Percentiles rank a stretch among this genome's conserved stretches.
Evolutionary conservation across 2,888 invertebrate species (phyloP).

Genomic region (Limnephilus auricula): DNA sequence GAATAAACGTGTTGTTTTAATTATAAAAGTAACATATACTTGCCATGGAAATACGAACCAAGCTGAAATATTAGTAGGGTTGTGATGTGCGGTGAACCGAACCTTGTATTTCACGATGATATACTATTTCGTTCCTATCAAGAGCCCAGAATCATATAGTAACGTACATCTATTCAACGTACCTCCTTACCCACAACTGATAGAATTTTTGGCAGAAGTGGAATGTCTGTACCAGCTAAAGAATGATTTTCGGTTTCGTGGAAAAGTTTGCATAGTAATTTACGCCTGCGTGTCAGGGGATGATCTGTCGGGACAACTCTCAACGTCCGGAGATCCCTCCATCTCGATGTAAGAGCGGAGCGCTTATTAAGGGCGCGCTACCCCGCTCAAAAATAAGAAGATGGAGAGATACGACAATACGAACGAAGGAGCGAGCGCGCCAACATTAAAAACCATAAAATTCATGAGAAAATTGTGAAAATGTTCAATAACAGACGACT

Average conservation of each 20-base stretch:
- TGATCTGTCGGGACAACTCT: not conserved
- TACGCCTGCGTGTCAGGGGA: not conserved
- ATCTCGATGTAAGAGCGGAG: not conserved
- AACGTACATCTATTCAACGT: not conserved
- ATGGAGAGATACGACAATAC: no score
- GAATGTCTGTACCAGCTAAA: not conserved
- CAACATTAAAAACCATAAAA: no score
- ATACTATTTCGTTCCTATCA: not conserved
- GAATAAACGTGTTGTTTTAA: no score
- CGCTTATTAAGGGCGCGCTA: no score
- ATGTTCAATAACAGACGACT: no score
- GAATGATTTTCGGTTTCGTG: not conserved
- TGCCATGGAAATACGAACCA: no score
- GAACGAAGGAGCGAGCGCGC: no score
- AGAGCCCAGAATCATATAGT: not conserved
- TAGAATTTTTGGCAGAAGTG: not conserved
- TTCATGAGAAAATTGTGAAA: no score
- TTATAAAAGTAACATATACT: no score
- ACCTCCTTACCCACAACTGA: not conserved
- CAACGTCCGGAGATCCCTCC: constrained; percentile 20
- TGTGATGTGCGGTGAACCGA: not conserved
- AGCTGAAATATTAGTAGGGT: not conserved
- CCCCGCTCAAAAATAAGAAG: no score
- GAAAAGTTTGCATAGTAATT: constrained; percentile 12
- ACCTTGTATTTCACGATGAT: not conserved